A percentile compares a stretch with the other conserved stretches of the same genome.
Conservation (phyloP, 2,113 vertebrate genomes). For the Hylia prasina region DNA sequence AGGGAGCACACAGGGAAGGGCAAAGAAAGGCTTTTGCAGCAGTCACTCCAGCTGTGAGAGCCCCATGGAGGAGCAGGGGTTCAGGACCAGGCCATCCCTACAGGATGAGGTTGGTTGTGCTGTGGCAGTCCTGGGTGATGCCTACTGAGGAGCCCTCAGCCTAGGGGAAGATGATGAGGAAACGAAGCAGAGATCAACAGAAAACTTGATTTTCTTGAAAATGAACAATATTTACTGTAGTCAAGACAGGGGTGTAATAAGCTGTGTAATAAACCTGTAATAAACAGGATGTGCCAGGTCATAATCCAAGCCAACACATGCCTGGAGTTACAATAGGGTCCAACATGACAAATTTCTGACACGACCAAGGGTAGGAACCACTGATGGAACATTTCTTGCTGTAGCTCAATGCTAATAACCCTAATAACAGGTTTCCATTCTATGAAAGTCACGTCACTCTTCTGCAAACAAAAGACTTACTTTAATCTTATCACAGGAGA, state of each 20-base stretch:
- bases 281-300: neutral
- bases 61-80: neutral
- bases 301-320: neutral
- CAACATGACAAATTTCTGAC: neutral
- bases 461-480: neutral
- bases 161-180: neutral
- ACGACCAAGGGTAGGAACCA: neutral
- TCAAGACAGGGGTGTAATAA: neutral
- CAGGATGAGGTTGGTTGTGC: neutral
- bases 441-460: neutral
- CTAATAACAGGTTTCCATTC: slow-evolving; percentile 11
- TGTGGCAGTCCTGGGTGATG: neutral
- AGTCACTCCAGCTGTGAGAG: accelerated
- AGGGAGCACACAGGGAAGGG: neutral
- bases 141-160: neutral
- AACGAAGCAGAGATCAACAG: neutral
- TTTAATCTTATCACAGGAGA: neutral
- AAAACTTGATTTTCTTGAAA: neutral
- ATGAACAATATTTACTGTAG: neutral
- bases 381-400: neutral
- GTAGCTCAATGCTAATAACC: neutral
- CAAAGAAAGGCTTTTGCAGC: neutral
- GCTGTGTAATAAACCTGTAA: neutral
- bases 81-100: accelerated
- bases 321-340: neutral